Evolutionary conservation across 1,140 invertebrate species (phyloP).

Genomic region (Ruditapes philippinarum): DNA sequence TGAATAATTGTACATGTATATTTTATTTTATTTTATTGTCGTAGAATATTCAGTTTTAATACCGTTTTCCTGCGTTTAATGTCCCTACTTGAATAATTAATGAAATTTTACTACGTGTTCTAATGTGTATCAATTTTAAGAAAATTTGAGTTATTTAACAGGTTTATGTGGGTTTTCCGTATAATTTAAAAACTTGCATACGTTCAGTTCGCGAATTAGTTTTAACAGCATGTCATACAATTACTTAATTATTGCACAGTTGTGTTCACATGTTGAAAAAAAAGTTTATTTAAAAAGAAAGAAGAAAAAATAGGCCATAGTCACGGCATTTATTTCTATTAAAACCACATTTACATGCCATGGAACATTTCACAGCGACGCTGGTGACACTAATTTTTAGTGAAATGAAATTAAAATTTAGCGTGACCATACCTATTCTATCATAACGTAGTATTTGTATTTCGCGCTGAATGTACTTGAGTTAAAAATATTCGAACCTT

Average conservation of each 20-base stretch:
- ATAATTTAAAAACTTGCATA: background rate
- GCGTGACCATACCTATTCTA: conserved; percentile 32
- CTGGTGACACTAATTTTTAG: conserved; percentile 10
- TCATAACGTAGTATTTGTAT: conserved; percentile 13
- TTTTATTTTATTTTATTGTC: too few relatives aligned
- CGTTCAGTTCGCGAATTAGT: background rate
- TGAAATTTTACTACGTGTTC: too few relatives aligned
- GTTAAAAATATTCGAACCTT: background rate
- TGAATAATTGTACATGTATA: too few relatives aligned
- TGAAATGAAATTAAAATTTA: conserved; percentile 29
- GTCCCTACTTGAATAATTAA: too few relatives aligned
- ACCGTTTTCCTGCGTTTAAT: background rate
- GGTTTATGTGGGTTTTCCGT: too few relatives aligned
- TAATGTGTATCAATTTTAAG: too few relatives aligned
- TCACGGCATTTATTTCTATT: background rate
- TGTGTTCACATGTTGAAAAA: background rate
- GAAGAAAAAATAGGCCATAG: background rate
- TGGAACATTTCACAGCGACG: conserved; percentile 38
- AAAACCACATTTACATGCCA: background rate
- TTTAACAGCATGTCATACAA: too few relatives aligned
- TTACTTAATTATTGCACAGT: background rate
- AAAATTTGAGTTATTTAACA: too few relatives aligned
- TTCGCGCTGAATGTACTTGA: conserved; percentile 1
- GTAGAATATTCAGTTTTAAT: too few relatives aligned
- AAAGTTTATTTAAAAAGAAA: background rate